Conservation (phyloP, 2,113 vertebrate species). For the Pteruthius melanotis region DNA sequence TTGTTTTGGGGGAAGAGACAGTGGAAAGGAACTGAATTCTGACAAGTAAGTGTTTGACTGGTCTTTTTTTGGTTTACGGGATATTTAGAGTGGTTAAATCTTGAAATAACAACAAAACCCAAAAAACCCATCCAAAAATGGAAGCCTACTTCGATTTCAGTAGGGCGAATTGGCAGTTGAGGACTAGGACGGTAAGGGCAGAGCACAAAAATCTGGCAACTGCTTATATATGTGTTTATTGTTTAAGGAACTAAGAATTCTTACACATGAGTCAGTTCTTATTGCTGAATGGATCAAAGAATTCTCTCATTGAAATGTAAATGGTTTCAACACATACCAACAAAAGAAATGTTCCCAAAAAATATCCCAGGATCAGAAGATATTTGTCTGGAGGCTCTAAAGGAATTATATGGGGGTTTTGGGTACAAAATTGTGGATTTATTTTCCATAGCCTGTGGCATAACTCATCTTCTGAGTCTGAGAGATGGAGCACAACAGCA, state of each 20-base stretch:
- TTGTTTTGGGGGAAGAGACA: background rate
- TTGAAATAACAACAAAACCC: background rate
- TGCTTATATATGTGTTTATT: background rate
- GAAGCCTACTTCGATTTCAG: background rate
- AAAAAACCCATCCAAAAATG: background rate
- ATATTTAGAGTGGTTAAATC: background rate
- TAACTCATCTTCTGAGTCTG: background rate
- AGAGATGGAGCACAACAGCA: background rate
- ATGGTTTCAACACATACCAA: background rate
- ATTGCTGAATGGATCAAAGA: background rate
- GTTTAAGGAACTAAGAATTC: background rate
- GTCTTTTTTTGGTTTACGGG: background rate
- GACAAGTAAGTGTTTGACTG: background rate
- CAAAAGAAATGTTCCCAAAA: background rate
- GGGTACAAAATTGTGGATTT: background rate
- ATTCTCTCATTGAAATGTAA: background rate
- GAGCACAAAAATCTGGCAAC: background rate
- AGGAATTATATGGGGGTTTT: background rate
- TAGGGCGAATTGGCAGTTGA: background rate
- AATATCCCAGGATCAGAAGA: background rate
- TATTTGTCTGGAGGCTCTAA: background rate
- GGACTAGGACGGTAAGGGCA: background rate
- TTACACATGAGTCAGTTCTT: background rate
- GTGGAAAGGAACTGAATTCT: background rate
- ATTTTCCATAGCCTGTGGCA: background rate